A percentile compares a stretch with the other conserved stretches of the same genome.
Evolutionary conservation across 1,140 invertebrate genomes (phyloP).

Genomic region (Eufriesea mexicana): DNA sequence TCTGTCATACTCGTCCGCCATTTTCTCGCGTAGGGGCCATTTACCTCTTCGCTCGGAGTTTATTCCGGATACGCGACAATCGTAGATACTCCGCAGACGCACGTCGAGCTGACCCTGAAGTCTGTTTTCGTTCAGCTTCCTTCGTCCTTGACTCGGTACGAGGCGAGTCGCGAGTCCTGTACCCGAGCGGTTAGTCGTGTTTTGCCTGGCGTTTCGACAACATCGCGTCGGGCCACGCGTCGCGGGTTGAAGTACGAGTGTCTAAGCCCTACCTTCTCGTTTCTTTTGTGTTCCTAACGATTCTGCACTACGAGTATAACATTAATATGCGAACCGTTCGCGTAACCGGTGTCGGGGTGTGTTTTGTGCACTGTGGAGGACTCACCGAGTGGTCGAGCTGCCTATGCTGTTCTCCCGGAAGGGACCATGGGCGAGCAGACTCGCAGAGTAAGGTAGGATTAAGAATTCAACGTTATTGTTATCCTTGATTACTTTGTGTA

Average conservation of each 20-base stretch:
- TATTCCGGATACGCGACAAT: no score
- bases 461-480: neutral
- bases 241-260: neutral
- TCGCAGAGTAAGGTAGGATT: neutral
- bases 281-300: neutral
- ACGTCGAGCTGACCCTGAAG: neutral
- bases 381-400: neutral
- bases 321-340: neutral
- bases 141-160: neutral
- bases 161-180: neutral
- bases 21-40: no score
- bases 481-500: no score
- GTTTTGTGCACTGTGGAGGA: neutral
- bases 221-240: neutral
- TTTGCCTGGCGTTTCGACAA: neutral
- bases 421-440: neutral
- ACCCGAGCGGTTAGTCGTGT: neutral
- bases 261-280: neutral
- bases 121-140: neutral
- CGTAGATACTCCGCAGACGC: no score
- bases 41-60: no score
- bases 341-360: neutral
- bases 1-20: no score
- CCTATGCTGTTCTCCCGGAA: neutral
- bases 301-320: no score